Percentiles rank a stretch among this genome's conserved stretches.
Conservation (phyloP, 2,113 vertebrate genomes). For the Machaerirhynchus nigripectus region DNA sequence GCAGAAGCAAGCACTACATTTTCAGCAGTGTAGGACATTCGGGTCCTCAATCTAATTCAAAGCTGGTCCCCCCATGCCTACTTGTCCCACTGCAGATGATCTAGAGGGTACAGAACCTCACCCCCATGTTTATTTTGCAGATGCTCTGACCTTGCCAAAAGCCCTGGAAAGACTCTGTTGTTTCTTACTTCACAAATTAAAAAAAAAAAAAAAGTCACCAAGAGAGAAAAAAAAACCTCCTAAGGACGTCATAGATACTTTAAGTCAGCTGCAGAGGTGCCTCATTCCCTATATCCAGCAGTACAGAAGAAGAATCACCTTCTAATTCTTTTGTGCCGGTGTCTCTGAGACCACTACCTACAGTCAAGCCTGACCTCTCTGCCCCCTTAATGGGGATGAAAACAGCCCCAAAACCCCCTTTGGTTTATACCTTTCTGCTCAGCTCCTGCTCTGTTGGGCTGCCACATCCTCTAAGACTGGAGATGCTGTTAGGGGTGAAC, state of each 20-base stretch:
- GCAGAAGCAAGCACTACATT: not conserved
- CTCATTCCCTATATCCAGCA: not conserved
- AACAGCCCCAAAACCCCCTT: not conserved
- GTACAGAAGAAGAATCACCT: not conserved
- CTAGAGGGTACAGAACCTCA: not conserved
- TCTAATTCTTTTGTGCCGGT: not conserved
- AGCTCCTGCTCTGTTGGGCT: not conserved
- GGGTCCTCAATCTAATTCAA: not conserved
- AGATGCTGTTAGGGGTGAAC: not conserved
- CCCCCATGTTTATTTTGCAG: not conserved
- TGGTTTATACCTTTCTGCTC: not conserved
- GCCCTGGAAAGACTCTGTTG: not conserved
- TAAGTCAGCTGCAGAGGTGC: conserved; percentile 7
- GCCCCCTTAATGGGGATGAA: not conserved
- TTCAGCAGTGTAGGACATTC: not conserved
- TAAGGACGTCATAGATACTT: conserved; percentile 14
- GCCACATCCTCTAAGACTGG: not conserved
- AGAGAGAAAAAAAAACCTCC: not conserved
- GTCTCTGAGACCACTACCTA: not conserved
- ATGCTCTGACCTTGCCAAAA: conserved; percentile 38
- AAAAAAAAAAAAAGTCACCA: not conserved
- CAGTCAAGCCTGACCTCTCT: not conserved
- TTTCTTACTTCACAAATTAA: not conserved
- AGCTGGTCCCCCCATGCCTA: not conserved
- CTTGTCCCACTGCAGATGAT: not conserved